Evolutionary conservation across 2,888 invertebrate species (phyloP).

Genomic region (Hydriomena furcata): DNA sequence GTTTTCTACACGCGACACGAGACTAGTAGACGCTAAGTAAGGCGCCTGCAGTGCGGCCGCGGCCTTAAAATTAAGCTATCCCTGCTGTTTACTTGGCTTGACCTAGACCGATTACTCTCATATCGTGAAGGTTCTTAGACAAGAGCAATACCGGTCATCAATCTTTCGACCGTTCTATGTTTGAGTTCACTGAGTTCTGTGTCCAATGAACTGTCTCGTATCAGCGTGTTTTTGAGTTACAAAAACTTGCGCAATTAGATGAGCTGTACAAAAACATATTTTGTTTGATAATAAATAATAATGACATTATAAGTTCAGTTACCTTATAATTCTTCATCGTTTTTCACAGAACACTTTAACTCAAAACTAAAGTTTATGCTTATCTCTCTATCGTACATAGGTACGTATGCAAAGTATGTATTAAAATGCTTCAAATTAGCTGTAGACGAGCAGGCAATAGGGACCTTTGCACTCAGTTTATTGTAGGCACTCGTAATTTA

Average conservation of each 20-base stretch:
- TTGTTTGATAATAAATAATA: constrained; percentile 12
- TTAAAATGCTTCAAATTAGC: no score
- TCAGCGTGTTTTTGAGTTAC: constrained; percentile 27
- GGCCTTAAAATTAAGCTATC: no score
- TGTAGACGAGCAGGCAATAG: no score
- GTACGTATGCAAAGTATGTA: no score
- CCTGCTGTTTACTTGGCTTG: constrained; percentile 25
- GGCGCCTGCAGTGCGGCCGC: no score
- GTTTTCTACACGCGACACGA: no score
- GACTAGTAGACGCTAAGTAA: no score
- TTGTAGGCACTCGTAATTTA: not conserved
- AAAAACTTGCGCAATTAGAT: constrained; percentile 34
- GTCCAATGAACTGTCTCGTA: constrained; percentile 34
- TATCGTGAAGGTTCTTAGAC: constrained; percentile 20
- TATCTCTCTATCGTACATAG: no score
- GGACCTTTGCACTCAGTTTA: not conserved
- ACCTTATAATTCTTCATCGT: not conserved
- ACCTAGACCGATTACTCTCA: constrained; percentile 26
- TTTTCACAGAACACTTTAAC: no score
- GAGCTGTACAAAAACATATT: constrained; percentile 24
- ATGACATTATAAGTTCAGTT: not conserved
- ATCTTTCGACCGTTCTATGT: constrained; percentile 31
- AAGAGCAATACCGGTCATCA: constrained; percentile 28
- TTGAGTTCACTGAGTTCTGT: no score
- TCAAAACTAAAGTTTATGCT: no score